Base-by-base conservation (phyloP, 2,113 vertebrate species). In the Podilymbus podiceps region DNA sequence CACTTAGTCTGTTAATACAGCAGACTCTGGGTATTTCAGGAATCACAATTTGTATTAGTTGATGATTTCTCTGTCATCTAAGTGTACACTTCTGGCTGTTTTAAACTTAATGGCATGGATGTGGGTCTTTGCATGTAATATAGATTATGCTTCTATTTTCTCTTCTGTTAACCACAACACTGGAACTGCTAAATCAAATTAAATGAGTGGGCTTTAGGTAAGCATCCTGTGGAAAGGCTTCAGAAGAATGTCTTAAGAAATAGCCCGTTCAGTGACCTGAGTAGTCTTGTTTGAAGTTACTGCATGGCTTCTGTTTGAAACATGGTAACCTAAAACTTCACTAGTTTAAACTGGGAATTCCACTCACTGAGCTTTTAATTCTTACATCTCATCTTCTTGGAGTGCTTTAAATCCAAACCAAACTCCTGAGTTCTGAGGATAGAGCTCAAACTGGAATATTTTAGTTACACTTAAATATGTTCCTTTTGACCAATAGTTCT, bases 131-230 rank as follows among this genome's bases (percentile, higher is more conserved):
- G 62, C 60, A 47, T 94, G 49, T 75, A 59, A 63, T 67, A 55
- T 22, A 92, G 94, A 91, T 91, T 85, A 84, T 74, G 56, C 68
- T 90, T 92, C 80, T 95, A 28, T 92, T 95, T 93, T 88, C 27
- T 88, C 49, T 93, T 85, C 79, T 67, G 82, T 90, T 95, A 93
- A 89, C 71, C 78, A 88, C 79, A 90, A 82, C 75, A 56, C 62
- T 86, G 83, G 38, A 90, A 71, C 55, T 78, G 47, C 83, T 81
- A 92, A 93, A 87, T 90, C 91, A 81, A 93, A 90, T 96, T 93
- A 95, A 78, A 86, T 84, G 23, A 28, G 46, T 38, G 46, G 30
- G 56, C 73, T 90, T 88, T 76, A 84, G 80, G 27, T 86, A 89
- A 90, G 80, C 33, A 14, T 84, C 42, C 72, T 66, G 67, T 69